These are phyloP conservation scores for Xestobium rufovillosum DNA, from an alignment of 2,888 invertebrate species.

Conservation along the genomic window DNA sequence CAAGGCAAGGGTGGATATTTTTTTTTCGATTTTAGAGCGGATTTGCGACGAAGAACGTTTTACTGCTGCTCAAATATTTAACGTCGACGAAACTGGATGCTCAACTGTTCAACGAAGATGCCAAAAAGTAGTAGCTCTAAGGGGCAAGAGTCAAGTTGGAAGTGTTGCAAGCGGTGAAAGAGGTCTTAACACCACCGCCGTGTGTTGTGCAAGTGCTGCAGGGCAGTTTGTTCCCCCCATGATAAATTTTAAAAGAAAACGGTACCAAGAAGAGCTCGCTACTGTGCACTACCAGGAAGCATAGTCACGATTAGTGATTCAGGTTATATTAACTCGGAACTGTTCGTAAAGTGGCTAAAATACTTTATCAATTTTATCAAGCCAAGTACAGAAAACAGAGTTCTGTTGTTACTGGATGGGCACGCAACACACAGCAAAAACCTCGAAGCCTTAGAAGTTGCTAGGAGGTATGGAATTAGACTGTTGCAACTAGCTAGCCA, in stretches of 20 bases:
- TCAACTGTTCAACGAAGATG: slow-evolving; percentile 17
- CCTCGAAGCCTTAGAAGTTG: slow-evolving; percentile 22
- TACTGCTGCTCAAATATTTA: slow-evolving; percentile 12
- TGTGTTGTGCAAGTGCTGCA: slow-evolving; percentile 21
- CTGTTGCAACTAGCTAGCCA: slow-evolving; percentile 26
- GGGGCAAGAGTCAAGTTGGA: slow-evolving; percentile 20
- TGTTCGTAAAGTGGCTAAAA: slow-evolving; percentile 24
- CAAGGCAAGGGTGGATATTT: no score
- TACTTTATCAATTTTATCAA: slow-evolving; percentile 34
- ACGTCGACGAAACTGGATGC: slow-evolving; percentile 19
- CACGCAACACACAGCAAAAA: slow-evolving; percentile 28
- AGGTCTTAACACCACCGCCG: slow-evolving; percentile 24
- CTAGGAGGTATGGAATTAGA: slow-evolving; percentile 23
- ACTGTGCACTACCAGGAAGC: slow-evolving; percentile 2
- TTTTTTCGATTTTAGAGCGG: slow-evolving; percentile 9
- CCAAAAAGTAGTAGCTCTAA: slow-evolving; percentile 13
- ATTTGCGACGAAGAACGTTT: slow-evolving; percentile 11
- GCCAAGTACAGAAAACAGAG: slow-evolving; percentile 19
- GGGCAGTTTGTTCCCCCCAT: slow-evolving; percentile 22
- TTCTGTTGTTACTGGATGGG: slow-evolving; percentile 28
- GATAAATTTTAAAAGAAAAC: slow-evolving; percentile 17
- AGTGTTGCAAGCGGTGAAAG: slow-evolving; percentile 20
- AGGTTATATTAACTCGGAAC: slow-evolving; percentile 26
- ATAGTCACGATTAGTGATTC: slow-evolving; percentile 18
- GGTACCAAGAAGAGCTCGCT: no score